phyloP scores from a whole-genome alignment of 2,797 vertebrate genomes.

The Propithecus perrieri region DNA sequence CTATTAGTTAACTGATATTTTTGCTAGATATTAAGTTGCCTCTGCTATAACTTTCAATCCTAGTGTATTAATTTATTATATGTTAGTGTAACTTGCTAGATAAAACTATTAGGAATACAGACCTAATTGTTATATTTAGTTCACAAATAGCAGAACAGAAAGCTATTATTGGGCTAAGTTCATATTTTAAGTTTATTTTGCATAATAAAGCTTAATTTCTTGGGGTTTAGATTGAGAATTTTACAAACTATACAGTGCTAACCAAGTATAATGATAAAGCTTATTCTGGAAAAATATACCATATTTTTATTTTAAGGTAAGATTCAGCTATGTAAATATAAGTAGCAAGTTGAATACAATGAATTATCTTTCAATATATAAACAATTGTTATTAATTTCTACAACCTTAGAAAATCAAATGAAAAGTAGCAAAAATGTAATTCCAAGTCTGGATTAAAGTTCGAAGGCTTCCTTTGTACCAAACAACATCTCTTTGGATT shows the following conservation, averaged over 20 bases:
- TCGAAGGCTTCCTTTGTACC: conserved; percentile 11
- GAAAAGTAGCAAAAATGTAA: conserved; percentile 22
- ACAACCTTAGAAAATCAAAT: conserved; percentile 31
- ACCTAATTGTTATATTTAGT: conserved; percentile 35
- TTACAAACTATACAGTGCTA: conserved; percentile 3
- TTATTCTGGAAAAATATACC: conserved; percentile 27
- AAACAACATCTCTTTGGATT: background rate
- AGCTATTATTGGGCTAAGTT: background rate
- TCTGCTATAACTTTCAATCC: background rate
- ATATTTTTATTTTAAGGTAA: conserved; percentile 41
- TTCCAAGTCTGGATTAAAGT: conserved; percentile 25
- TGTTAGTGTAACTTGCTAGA: conserved; percentile 12
- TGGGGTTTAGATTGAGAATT: conserved; percentile 32
- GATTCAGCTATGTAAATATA: conserved; percentile 1
- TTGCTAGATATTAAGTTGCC: background rate
- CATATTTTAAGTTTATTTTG: conserved; percentile 39
- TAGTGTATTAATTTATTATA: conserved; percentile 9
- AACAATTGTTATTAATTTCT: conserved; percentile 18
- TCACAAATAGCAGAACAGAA: conserved; percentile 47
- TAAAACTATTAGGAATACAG: conserved; percentile 20
- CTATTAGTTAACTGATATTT: background rate
- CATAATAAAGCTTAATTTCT: conserved; percentile 53
- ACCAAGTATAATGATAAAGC: background rate
- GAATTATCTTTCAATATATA: conserved; percentile 44
- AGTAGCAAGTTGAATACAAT: conserved; percentile 32